A percentile compares a stretch with the other conserved stretches of the same genome.
phyloP scores from a whole-genome alignment of 1,140 invertebrate species.

The Drosophila teissieri region DNA sequence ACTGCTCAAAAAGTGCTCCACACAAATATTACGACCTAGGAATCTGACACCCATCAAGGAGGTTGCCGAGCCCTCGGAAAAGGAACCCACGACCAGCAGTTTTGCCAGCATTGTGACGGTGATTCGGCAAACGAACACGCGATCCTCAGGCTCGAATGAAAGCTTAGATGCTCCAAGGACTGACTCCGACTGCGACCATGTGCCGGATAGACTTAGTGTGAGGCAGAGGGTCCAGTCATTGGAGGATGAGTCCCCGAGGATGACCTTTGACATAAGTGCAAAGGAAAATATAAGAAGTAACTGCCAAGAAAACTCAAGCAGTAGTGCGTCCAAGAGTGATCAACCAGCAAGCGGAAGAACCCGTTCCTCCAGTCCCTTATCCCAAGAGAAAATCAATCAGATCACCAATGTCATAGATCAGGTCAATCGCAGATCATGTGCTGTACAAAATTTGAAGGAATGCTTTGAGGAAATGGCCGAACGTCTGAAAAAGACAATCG shows the following conservation, averaged over 20 bases:
- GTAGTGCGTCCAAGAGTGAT: neutral
- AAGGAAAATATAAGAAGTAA: neutral
- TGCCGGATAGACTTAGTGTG: neutral
- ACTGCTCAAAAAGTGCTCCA: neutral
- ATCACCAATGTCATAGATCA: neutral
- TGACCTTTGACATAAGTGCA: neutral
- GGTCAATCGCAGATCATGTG: neutral
- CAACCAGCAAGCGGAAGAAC: no score
- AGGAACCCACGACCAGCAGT: neutral
- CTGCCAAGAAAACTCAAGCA: no score
- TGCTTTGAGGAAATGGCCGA: slow-evolving; percentile 27
- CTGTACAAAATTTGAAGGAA: slow-evolving; percentile 8
- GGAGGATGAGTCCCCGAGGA: neutral
- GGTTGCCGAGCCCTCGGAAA: slow-evolving; percentile 13
- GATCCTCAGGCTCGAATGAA: neutral
- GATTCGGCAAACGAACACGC: neutral
- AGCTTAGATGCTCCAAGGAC: no score
- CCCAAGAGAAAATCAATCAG: neutral
- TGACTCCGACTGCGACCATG: neutral
- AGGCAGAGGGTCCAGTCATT: slow-evolving; percentile 3
- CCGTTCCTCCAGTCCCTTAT: neutral
- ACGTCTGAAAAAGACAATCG: neutral
- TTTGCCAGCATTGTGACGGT: neutral
- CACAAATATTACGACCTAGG: neutral
- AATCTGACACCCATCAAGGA: slow-evolving; percentile 20